A percentile compares a stretch with the other conserved stretches of the same genome.
These are phyloP conservation scores for Drosophila pseudotakahashii DNA, from an alignment of 2,888 invertebrate genomes.

Conservation along the genomic window DNA sequence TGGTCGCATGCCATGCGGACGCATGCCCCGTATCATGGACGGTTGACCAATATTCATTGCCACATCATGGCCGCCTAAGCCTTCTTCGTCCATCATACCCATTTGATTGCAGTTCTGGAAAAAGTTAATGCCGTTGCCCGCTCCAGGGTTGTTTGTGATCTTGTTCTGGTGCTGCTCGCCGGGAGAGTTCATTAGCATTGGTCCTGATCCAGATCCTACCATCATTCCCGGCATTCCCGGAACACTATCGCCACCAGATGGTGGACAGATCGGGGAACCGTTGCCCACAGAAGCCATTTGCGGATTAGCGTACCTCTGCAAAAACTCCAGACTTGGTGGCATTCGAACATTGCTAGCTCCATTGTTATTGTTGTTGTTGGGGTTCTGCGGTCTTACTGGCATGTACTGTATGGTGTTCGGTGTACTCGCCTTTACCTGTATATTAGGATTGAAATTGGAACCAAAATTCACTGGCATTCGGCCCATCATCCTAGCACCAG, in stretches of 20 bases:
- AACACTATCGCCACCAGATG: constrained; percentile 15
- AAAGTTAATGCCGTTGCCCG: constrained; percentile 71
- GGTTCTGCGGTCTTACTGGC: constrained; percentile 95
- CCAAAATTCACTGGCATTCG: constrained; percentile 87
- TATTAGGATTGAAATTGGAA: constrained; percentile 88
- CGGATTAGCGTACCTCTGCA: constrained; percentile 94
- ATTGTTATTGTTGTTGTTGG: constrained; percentile 85
- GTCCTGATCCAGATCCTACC: constrained; percentile 36
- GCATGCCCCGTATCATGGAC: constrained; percentile 85
- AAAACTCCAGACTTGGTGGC: constrained; percentile 94
- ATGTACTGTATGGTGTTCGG: constrained; percentile 99
- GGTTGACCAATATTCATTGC: constrained; percentile 66
- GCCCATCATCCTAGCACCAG: constrained; percentile 87
- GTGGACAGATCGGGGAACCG: constrained; percentile 48
- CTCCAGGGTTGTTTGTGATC: constrained; percentile 50
- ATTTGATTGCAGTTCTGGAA: constrained; percentile 83
- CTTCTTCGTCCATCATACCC: constrained; percentile 76
- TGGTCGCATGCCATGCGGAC: constrained; percentile 85
- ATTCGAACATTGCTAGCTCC: constrained; percentile 87
- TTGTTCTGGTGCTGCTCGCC: constrained; percentile 61
- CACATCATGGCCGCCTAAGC: constrained; percentile 69
- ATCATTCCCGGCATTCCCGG: constrained; percentile 38
- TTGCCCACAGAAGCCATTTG: constrained; percentile 83
- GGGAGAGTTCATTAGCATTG: constrained; percentile 55
- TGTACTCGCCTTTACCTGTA: constrained; percentile 97